Evolutionary conservation across 2,113 vertebrate species (phyloP).

Genomic region (Siniperca knerii): DNA sequence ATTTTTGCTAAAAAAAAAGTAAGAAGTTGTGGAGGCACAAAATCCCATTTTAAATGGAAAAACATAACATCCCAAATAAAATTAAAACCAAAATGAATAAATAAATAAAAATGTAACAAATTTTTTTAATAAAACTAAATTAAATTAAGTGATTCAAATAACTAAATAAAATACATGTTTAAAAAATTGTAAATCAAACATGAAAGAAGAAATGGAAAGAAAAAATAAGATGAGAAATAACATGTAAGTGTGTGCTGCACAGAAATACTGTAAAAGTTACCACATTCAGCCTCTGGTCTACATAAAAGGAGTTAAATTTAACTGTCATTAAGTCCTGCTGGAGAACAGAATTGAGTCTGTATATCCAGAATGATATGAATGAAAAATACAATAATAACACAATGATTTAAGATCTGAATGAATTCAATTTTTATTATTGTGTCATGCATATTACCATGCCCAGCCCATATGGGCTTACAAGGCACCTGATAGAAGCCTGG

Average conservation of each 20-base stretch:
- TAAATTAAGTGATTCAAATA: not conserved
- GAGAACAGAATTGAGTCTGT: not conserved
- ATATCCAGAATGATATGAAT: not conserved
- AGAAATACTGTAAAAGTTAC: not conserved
- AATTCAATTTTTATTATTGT: too few relatives aligned
- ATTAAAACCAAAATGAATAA: not conserved
- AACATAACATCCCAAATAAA: not conserved
- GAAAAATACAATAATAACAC: not conserved
- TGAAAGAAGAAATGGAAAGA: too few relatives aligned
- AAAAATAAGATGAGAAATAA: not conserved
- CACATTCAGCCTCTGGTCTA: not conserved
- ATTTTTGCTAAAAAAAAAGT: too few relatives aligned
- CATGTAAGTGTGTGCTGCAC: not conserved
- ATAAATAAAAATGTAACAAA: too few relatives aligned
- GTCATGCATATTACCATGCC: too few relatives aligned
- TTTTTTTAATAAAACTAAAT: too few relatives aligned
- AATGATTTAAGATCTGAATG: not conserved
- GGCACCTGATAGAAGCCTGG: too few relatives aligned
- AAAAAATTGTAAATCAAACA: too few relatives aligned
- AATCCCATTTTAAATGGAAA: not conserved
- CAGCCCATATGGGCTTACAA: too few relatives aligned
- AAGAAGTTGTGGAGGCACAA: not conserved
- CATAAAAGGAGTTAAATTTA: not conserved
- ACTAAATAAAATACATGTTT: too few relatives aligned
- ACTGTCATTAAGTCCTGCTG: not conserved